Conservation (phyloP, 2,797 vertebrate species). For the Phoxinus dragarum region DNA sequence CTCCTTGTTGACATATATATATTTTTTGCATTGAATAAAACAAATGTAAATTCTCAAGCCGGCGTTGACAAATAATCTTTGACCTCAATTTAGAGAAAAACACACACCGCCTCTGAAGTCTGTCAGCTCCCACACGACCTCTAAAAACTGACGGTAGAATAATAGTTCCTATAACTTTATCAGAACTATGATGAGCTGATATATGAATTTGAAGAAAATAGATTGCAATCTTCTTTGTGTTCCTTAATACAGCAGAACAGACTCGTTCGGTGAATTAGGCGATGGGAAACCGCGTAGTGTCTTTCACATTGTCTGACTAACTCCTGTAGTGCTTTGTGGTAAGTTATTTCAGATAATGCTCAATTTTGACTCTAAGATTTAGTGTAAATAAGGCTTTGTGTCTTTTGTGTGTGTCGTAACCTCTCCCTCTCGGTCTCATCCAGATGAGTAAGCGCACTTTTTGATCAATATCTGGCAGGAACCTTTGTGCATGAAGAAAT, state of each 20-base stretch:
- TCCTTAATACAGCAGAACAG: background rate
- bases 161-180: slow-evolving; percentile 6
- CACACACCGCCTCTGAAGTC: slow-evolving; percentile 21
- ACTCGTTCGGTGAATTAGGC: slow-evolving; percentile 4
- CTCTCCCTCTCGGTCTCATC: background rate
- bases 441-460: slow-evolving; percentile 21
- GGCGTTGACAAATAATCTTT: background rate
- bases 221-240: background rate
- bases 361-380: slow-evolving; percentile 36
- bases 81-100: slow-evolving; percentile 35
- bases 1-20: background rate
- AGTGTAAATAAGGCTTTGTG: slow-evolving; percentile 18
- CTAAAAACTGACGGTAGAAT: background rate
- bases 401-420: background rate
- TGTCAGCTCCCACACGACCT: slow-evolving; percentile 13
- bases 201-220: background rate
- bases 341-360: slow-evolving; percentile 31
- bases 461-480: slow-evolving; percentile 32
- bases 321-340: slow-evolving; percentile 45
- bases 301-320: slow-evolving; percentile 50
- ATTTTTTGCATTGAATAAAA: slow-evolving; percentile 1
- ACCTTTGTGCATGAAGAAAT: slow-evolving; percentile 3
- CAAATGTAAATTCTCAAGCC: background rate
- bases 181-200: background rate
- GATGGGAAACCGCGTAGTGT: slow-evolving; percentile 39